Evolutionary conservation across 2,888 invertebrate genomes (phyloP).

Genomic region (Orchestes rusci): DNA sequence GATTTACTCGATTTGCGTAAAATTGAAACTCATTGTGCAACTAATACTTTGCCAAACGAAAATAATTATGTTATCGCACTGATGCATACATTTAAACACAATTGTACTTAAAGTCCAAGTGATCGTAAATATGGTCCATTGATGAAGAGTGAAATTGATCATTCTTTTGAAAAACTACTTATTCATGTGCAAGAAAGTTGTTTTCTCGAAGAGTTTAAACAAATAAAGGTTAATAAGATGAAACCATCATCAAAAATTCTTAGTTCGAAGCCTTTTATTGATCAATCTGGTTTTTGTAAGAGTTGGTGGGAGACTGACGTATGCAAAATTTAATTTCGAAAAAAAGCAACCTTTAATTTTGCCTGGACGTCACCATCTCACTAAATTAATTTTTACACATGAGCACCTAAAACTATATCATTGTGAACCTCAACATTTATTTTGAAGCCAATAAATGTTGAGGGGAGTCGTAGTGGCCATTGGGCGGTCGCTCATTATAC

Average conservation of each 20-base stretch:
- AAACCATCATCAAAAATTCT: not conserved
- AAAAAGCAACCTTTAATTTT: conserved; percentile 5
- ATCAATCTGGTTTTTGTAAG: not conserved
- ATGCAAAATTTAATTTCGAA: conserved; percentile 2
- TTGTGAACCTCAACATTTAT: conserved; percentile 6
- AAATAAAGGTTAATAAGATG: too few relatives aligned
- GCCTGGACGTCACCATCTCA: too few relatives aligned
- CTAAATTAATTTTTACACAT: too few relatives aligned
- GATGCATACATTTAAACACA: not conserved
- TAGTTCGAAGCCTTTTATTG: too few relatives aligned
- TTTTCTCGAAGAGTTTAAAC: not conserved
- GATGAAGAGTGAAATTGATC: too few relatives aligned
- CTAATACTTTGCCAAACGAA: too few relatives aligned
- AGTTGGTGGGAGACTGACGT: not conserved
- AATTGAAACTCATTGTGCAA: not conserved
- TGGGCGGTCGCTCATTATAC: not conserved
- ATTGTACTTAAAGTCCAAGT: not conserved
- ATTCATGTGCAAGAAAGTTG: too few relatives aligned
- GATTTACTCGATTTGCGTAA: not conserved
- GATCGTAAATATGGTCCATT: too few relatives aligned
- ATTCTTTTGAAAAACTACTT: too few relatives aligned
- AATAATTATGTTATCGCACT: not conserved
- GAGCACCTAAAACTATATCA: too few relatives aligned
- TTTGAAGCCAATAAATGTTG: not conserved
- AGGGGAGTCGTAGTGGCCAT: conserved; percentile 1